A percentile compares a stretch with the other conserved stretches of the same genome.
Evolutionary conservation across 2,888 invertebrate species (phyloP).

Genomic region (Microplitis manilae): DNA sequence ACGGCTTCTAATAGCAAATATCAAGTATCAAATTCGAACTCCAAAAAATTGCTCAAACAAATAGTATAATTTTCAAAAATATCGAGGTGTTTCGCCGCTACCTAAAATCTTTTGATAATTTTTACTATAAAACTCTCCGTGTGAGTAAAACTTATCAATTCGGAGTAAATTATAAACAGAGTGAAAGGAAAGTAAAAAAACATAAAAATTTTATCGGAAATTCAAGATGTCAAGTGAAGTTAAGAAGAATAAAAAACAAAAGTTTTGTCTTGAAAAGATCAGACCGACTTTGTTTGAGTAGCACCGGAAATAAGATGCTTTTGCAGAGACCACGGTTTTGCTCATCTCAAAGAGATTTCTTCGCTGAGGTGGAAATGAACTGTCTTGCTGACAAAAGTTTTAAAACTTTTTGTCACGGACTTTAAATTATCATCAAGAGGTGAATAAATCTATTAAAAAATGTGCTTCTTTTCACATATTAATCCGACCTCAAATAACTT

Average conservation of each 20-base stretch:
- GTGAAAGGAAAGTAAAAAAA: background rate
- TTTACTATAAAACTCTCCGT: too few species aligned
- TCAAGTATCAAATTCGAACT: too few species aligned
- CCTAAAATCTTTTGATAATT: too few species aligned
- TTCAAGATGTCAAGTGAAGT: constrained; percentile 4
- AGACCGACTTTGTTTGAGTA: constrained; percentile 23
- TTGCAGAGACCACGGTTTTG: constrained; percentile 25
- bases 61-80: too few species aligned
- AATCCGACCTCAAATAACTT: background rate
- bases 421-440: constrained; percentile 5
- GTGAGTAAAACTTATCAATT: background rate
- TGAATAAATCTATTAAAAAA: constrained; percentile 17
- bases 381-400: constrained; percentile 27
- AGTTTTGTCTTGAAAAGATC: constrained; percentile 26
- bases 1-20: too few species aligned
- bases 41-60: too few species aligned
- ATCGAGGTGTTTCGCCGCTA: too few species aligned
- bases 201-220: background rate
- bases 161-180: background rate
- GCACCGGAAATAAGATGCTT: constrained; percentile 40
- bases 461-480: background rate
- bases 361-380: constrained; percentile 37
- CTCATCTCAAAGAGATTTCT: constrained; percentile 32
- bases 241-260: background rate
- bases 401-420: constrained; percentile 4